A percentile compares a stretch with the other conserved stretches of the same genome.
These are phyloP conservation scores for Chloroceryle aenea DNA, from an alignment of 2,113 vertebrate species.

Conservation along the genomic window DNA sequence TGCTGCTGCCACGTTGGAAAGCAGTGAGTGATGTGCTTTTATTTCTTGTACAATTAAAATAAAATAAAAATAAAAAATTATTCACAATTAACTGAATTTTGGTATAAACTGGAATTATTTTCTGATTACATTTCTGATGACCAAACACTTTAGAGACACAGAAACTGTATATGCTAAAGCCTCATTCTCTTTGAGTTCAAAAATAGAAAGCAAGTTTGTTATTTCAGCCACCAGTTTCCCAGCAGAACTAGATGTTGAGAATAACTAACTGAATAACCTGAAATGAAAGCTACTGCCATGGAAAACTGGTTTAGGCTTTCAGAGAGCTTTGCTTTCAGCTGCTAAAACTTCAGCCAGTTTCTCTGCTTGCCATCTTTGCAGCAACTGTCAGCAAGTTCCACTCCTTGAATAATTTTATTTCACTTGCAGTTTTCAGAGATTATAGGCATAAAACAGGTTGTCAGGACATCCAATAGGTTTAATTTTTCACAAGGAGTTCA, in stretches of 20 bases:
- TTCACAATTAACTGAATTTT: neutral
- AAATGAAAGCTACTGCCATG: slow-evolving; percentile 1
- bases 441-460: neutral
- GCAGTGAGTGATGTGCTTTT: neutral
- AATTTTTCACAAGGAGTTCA: neutral
- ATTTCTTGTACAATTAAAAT: neutral
- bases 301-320: neutral
- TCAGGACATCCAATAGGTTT: neutral
- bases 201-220: neutral
- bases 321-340: neutral
- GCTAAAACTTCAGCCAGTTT: neutral
- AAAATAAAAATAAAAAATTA: neutral
- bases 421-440: neutral
- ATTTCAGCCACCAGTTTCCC: neutral
- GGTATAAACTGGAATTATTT: neutral
- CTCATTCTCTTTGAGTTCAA: neutral
- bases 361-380: neutral
- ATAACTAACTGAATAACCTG: neutral
- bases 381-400: neutral
- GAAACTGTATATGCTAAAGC: neutral
- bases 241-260: neutral
- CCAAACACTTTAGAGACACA: neutral
- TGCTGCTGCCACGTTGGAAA: neutral
- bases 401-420: neutral
- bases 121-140: neutral